Base-by-base conservation (phyloP, 2,113 vertebrate genomes). In the Ptyas mucosa region DNA sequence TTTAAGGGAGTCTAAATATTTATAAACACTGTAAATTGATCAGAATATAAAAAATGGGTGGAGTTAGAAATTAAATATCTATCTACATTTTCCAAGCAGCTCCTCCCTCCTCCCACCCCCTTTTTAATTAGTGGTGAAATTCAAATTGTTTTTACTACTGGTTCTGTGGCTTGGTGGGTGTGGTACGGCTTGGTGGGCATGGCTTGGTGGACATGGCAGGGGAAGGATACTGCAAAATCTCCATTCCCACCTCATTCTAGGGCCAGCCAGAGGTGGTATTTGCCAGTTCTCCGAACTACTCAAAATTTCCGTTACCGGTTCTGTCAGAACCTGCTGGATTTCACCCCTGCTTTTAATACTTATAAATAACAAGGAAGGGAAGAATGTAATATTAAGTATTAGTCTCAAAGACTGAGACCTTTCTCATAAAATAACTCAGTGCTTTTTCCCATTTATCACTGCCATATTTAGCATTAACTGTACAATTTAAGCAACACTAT, bases 61-160 rank as follows among this genome's bases (percentile, higher is more conserved):
- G 34, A 75, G 64, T 75, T 75, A 75, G 12, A 75, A 75, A 14
- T 34, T 75, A 75, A 75, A 75, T 34, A 75, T 18, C 14, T 69
- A 69, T 69, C n/a, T 34, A 75, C 1, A 15, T 34, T 75, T 75
- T 75, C n/a, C 29, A 69, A 34, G 64, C 64, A 34, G 14, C 12
- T 69, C 14, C 5, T 34, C 18, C 34, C n/a, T n/a, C n/a, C 3
- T 15, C 1, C 1, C 18, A 14, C 7, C 12, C 11, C 0, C 3
- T 39, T 20, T 20, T 20, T 8, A 46, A 46, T 46, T 46, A 46
- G 43, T 46, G 43, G 43, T 46, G 43, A 46, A 46, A 46, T 46
- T 46, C 43, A 46, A 46, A 46, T 46, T 46, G n/a, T 46, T 46
- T 46, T 46, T 4, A 46, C 43, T 46, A 46, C 5, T 46, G 43